Base-by-base conservation (phyloP, 2,797 vertebrate genomes). In the Leptoclinus maculatus region DNA sequence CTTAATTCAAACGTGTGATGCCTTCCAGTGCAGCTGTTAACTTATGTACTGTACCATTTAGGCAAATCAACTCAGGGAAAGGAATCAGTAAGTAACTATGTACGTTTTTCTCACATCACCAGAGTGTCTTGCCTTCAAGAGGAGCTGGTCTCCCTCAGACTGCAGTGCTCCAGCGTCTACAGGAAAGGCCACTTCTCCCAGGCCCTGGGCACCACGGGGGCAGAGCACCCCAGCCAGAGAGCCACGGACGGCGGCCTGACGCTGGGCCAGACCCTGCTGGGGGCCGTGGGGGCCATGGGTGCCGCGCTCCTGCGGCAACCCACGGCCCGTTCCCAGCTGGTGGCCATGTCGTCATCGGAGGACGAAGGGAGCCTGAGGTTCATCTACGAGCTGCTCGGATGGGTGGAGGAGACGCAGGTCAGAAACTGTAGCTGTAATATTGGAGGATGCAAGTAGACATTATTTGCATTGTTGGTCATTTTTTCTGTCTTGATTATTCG, bases 381-480 rank as follows among this genome's bases (percentile, higher is more conserved):
- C 43, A 97, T 99, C 82, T 99, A 99, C 4, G 98, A 99, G 89
- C 95, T 99, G 82, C 96, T 99, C 7, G 97, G 98, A 73, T 99
- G 98, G 98, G 98, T 99, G 88, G 98, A 99, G 91, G 97, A 99
- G 90, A 97, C 97, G 9, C 98, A 99, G 96, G 98, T 98, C 72
- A n/a, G 92, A 19, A 16, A 54, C 27, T 23, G 2, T 2, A 5
- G 17, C 5, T 6, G 8, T 39, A 11, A 32, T 13, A 8, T 49
- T 10, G 16, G 32, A 14, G 16, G n/a, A 14, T 16, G 7, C 16
- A 17, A 0, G 14, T 38, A 13, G 29, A 0, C 3, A 8, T 41
- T 71, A 7, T 25, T 47, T 63, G 38, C 5, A n/a, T 16, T 16
- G 8, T 56, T 7, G 2, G 32, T 32, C 29, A 5, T 27, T 39